Evolutionary conservation across 92 coral and sea anemone species (phyloP), one percentile per base, ranked within the genome.

Genomic region (Epizoanthus ramosus): DNA sequence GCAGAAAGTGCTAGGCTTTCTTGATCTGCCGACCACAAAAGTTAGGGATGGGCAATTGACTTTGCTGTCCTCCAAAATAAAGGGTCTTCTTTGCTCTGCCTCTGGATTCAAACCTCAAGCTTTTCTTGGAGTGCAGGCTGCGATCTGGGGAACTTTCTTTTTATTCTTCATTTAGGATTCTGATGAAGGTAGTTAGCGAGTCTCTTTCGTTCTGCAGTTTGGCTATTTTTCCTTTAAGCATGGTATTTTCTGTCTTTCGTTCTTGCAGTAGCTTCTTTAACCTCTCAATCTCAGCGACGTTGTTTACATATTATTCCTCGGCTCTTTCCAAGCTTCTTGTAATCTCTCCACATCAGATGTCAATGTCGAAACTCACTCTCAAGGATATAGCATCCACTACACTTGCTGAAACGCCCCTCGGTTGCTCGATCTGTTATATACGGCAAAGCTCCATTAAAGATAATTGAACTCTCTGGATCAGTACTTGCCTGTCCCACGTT

Each of bases 91-190:
- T n/a, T n/a, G n/a, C n/a, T n/a, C n/a, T n/a, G n/a, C n/a, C n/a
- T n/a, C n/a, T n/a, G n/a, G n/a, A n/a, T n/a, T n/a, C n/a, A n/a
- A n/a, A n/a, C n/a, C n/a, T n/a, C n/a, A n/a, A n/a, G n/a, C n/a
- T 33, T 67, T 17, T 39, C 70, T 39, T 39, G 28, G 9, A 1
- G 5, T 65, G 28, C 39, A 65, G 33, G 1, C 17, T 66, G 45
- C 33, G 35, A 25, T 45, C 13, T 31, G 71, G 12, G 45, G 43
- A 66, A 66, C 45, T n/a, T n/a, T n/a, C n/a, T n/a, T n/a, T n/a
- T n/a, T n/a, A 70, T 43, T 79, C 74, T 79, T 79, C 84, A n/a
- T 79, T 79, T 53, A 63, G 71, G 72, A 79, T 63, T 56, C 84
- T 63, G 73, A 79, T 79, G 57, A 63, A 63, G 21, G 73, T 79